These are phyloP conservation scores for Elanoides forficatus DNA, from an alignment of 2,113 vertebrate genomes.

Conservation along the genomic window DNA sequence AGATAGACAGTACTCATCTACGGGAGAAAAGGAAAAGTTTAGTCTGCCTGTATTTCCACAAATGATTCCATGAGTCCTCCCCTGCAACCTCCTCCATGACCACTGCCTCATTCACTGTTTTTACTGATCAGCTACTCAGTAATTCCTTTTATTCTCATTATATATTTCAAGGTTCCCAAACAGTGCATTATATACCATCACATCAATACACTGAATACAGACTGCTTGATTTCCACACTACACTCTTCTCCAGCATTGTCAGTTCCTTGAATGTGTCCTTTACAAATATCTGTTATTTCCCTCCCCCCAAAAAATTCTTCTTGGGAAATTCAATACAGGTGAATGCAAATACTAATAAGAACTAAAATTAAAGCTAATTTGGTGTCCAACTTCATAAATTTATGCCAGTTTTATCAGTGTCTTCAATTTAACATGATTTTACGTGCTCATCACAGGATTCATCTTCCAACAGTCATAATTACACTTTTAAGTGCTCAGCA, in stretches of 20 bases:
- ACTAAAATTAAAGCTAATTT: neutral
- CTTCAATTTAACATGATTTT: neutral
- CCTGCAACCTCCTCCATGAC: neutral
- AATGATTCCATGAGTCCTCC: neutral
- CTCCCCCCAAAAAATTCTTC: rapidly evolving
- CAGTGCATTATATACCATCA: neutral
- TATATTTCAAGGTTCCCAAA: neutral
- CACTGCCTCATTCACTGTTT: neutral
- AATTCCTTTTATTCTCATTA: neutral
- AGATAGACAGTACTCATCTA: neutral
- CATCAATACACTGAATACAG: neutral
- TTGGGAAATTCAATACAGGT: neutral
- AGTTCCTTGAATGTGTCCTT: neutral
- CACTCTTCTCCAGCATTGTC: neutral
- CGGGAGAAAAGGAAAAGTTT: neutral
- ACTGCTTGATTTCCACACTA: neutral
- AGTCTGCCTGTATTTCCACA: neutral
- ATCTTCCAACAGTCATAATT: neutral
- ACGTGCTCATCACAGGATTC: neutral
- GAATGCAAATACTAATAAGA: neutral
- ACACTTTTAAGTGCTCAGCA: neutral
- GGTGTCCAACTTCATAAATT: neutral
- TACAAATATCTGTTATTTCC: neutral
- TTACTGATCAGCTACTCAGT: neutral
- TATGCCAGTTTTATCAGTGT: neutral